Evolutionary conservation across 2,888 invertebrate species (phyloP), one percentile per base, ranked within the genome.

Genomic region (Arge pagana): DNA sequence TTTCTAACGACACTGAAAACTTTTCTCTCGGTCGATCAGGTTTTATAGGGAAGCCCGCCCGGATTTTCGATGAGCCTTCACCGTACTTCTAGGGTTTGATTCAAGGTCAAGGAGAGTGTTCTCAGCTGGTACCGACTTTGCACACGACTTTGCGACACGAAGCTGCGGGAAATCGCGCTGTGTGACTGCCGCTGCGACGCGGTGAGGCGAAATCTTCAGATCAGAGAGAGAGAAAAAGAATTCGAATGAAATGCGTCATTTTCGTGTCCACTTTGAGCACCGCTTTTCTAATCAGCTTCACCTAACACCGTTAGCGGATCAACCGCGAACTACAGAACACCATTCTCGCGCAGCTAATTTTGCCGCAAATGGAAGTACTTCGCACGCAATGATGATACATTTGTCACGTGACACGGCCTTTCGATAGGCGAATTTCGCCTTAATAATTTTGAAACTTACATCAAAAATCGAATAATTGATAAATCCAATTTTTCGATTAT

Each of bases 11-110:
- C 43, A 69, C 63, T 70, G 62, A 64, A 61, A 59, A 70, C 67
- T 68, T 69, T 72, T 70, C 63, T 71, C 70, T 66, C 72, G 67
- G 70, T 67, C 65, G 31, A 53, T 31, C 56, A 49, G 59, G 65
- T 65, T 71, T 70, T 72, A 72, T 71, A 72, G 62, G 63, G 67
- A 72, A 70, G 68, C 71, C 67, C 60, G 52, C 60, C 56, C n/a
- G n/a, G n/a, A n/a, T n/a, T n/a, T 57, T 59, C 58, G 61, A 61
- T 66, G 60, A 57, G 60, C 63, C n/a, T n/a, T n/a, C n/a, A 56
- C 60, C 51, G 65, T 62, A 68, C 59, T 72, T 67, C 52, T 70
- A 68, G 53, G 72, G 71, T 60, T 72, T 72, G 59, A 66, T 53
- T 52, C 62, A 58, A 66, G 55, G 56, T 49, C 54, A 28, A 31